phyloP scores from a whole-genome alignment of 2,888 invertebrate species.

The Cataglyphis rosenhaueri region DNA sequence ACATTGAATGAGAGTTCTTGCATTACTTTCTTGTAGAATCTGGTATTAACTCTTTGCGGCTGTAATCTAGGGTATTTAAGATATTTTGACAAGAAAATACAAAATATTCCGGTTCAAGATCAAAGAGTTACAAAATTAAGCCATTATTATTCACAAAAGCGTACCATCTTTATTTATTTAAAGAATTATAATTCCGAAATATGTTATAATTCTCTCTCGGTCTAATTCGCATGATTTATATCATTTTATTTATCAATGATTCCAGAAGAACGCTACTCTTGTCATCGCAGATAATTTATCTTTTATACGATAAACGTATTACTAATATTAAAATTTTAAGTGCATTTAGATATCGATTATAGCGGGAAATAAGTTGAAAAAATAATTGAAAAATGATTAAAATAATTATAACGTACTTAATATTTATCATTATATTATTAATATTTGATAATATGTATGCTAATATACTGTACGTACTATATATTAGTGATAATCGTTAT shows the following conservation, averaged over 20 bases:
- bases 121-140: constrained; percentile 15
- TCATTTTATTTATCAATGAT: not conserved
- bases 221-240: not conserved
- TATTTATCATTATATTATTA: not conserved
- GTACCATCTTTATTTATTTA: not conserved
- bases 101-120: not conserved
- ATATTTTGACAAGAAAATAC: constrained; percentile 32
- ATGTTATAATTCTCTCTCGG: not conserved
- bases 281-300: not conserved
- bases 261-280: not conserved
- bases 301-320: constrained; percentile 8
- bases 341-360: not conserved
- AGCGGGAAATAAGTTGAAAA: not conserved
- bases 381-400: not conserved
- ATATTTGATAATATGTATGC: not conserved
- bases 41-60: constrained; percentile 49
- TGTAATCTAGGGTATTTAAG: constrained; percentile 40
- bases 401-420: not conserved
- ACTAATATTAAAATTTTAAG: constrained; percentile 17
- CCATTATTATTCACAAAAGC: constrained; percentile 22
- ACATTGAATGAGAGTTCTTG: constrained; percentile 12
- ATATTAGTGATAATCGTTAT: not conserved
- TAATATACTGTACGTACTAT: not conserved
- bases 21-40: constrained; percentile 12
- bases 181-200: not conserved